Base-by-base conservation (phyloP, 1,140 invertebrate species). In the Venturia canescens region DNA sequence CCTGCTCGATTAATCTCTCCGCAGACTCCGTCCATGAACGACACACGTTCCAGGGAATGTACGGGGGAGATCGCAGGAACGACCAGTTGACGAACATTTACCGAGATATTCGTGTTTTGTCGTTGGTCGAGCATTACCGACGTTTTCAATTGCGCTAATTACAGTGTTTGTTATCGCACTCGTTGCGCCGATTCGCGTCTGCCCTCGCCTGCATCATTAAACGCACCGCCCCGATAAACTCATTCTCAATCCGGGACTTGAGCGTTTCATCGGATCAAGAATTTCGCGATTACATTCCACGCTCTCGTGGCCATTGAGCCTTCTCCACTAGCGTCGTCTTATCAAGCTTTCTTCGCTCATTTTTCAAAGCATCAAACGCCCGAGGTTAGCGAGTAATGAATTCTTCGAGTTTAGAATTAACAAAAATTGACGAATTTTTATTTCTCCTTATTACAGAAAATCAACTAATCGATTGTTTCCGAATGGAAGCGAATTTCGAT, bases 121-220 rank as follows among this genome's bases (percentile, higher is more conserved):
- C 50, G 44, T 66, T 75, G n/a, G n/a, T n/a, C 26, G 29, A 4
- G 60, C 15, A 27, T 75, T 44, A 44, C 38, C 38, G 74, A 7
- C 26, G 26, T 60, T 77, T 81, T 70, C 29, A 81, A 81, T 53
- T 48, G 48, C 72, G 11, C 26, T 82, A 77, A 76, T 76, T 78
- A 66, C 23, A 74, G 18, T 84, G 63, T 83, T 79, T 80, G 84
- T 87, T 85, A 86, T 86, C 85, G 21, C 60, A 83, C 80, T 87
- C 82, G 84, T 84, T 85, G 78, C 85, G 83, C 78, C 84, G 84
- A 88, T 86, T 86, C 72, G 76, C 57, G 84, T 86, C 86, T 84
- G 83, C 38, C 7, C 38, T 75, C 72, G 69, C 26, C n/a, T n/a
- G n/a, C 80, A 79, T 80, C 53, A 31, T 86, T 31, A 86, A 83